Conservation (phyloP, 2,113 vertebrate genomes). For the Cyanoramphus novaezelandiae region DNA sequence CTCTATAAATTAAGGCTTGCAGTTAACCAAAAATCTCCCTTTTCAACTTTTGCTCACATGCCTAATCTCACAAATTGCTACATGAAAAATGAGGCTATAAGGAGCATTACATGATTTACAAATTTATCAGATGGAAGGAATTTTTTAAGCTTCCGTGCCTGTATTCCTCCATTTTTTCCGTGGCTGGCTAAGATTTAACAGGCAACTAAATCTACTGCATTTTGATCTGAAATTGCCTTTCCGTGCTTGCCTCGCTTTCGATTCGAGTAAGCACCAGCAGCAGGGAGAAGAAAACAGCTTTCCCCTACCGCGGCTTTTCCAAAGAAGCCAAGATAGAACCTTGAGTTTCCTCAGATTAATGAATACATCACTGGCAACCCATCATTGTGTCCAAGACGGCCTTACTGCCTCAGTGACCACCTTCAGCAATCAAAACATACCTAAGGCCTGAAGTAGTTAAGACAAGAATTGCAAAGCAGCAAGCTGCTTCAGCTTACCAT, state of each 20-base stretch:
- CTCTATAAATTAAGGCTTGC: constrained; percentile 27
- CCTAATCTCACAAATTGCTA: constrained; percentile 42
- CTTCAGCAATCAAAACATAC: neutral
- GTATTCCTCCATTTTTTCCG: neutral
- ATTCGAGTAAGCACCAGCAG: neutral
- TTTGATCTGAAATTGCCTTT: constrained; percentile 1
- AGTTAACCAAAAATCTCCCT: constrained; percentile 33
- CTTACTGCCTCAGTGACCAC: neutral
- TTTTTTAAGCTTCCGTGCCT: neutral
- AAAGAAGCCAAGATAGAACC: neutral
- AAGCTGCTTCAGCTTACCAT: constrained; percentile 78
- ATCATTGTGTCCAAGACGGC: neutral
- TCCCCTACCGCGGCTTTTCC: neutral
- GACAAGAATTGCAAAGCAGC: neutral
- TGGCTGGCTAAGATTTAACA: neutral
- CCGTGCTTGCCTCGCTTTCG: neutral
- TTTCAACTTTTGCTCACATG: constrained; percentile 44
- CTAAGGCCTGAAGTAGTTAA: neutral
- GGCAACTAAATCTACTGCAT: neutral
- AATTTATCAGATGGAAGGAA: neutral
- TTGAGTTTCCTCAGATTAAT: neutral
- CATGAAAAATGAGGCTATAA: constrained; percentile 19
- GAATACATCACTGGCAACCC: neutral
- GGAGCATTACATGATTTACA: neutral
- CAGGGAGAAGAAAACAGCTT: neutral